Evolutionary conservation across 2,888 invertebrate species (phyloP), one percentile per base, ranked within the genome.

Genomic region (Mimumesa dahlbomi): DNA sequence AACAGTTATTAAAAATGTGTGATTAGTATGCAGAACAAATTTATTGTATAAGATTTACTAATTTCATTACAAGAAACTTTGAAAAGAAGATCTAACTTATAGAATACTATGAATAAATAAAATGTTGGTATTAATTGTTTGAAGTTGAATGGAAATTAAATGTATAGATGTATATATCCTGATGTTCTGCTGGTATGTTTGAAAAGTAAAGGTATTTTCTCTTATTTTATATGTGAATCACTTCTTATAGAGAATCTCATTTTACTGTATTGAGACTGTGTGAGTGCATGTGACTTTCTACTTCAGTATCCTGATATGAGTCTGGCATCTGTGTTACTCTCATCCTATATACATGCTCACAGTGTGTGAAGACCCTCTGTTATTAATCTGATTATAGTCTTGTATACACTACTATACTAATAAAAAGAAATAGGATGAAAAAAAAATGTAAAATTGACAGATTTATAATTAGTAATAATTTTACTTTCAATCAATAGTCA

Each of bases 201-300:
- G 9, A 43, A 5, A 43, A 43, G 7, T 29, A 43, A 40, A 46
- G 29, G 9, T 38, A 42, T 34, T 49, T 49, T 36, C 7, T 21
- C 5, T 0, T 31, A 14, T 13, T 40, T 16, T 22, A 38, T 45
- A 2, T 31, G 11, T 56, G 31, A 31, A 0, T 9, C 2, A 40
- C 22, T 65, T n/a, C n/a, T 19, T 6, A 14, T 7, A 40, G 19
- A n/a, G 18, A 34, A 49, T 49, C 13, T 48, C n/a, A 49, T n/a
- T 48, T 31, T 22, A 25, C n/a, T 4, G 11, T 11, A 43, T 5
- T 19, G 9, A 38, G n/a, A 14, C 13, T 57, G 6, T 54, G 14
- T 31, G 3, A 14, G 9, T 31, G 9, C 42, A 7, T 40, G n/a
- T 16, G 22, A 48, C 19, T 67, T 71, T 54, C 2, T 66, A 48